Base-by-base conservation (phyloP, 1,140 invertebrate genomes). In the Akabosia matsudoensis region DNA sequence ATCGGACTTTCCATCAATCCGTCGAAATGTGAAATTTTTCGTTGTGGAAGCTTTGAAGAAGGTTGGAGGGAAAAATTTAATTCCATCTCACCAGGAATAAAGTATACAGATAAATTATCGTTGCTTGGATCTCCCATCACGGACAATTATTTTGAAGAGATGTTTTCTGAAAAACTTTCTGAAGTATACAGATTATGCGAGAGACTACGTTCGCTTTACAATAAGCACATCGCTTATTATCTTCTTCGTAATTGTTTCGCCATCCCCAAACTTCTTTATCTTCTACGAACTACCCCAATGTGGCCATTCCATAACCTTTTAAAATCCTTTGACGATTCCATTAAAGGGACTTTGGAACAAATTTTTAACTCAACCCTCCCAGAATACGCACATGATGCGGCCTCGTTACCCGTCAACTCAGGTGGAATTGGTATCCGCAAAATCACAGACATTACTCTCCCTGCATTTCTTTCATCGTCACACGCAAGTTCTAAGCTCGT, bases 1-100 rank as follows among this genome's bases (percentile, higher is more conserved):
- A 4, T 72, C 33, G 70, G 70, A 4, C 33, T 72, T 7, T 14
- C 13, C 4, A 24, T 72, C 1, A 72, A 72, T 22, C 70, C 33
- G 10, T 34, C 33, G 2, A 72, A 72, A 72, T 72, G 70, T 51
- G 70, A 72, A 51, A 3, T 72, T n/a, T 34, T 34, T 24, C 14
- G 34, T 24, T 28, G 33, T 22, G 1, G 3, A 22, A 13, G 3
- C 28, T 10, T 16, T 70, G 31, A 26, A 22, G 28, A 67, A 67
- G 4, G 4, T 31, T 14, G 28, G 26, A n/a, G 3, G 3, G 18
- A 33, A 1, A 13, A 37, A 34, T 72, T 72, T 72, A 3, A 51
- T 7, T 1, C 3, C 2, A 28, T 72, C 1, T 18, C 70, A n/a
- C 70, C 70, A 4, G 70, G 70, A 26, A 72, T 72, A 22, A 24